Evolutionary conservation across 2,797 vertebrate genomes (phyloP), one percentile per base, ranked within the genome.

Genomic region (Typhlichthys eigenmanni): DNA sequence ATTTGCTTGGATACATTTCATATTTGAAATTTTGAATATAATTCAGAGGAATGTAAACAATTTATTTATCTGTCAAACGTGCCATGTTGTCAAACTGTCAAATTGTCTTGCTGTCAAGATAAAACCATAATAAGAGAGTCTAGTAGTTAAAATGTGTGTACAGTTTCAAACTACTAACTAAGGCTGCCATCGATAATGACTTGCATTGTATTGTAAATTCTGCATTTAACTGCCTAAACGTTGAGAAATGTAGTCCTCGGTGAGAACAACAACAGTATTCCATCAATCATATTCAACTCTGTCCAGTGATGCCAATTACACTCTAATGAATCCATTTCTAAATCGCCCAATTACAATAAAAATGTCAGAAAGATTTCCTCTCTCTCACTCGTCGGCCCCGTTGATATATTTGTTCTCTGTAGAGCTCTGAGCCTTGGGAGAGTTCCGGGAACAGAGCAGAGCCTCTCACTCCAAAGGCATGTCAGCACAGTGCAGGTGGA

Each of bases 381-480:
- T 14, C 13, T 68, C 66, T 63, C 53, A 10, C 13, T 19, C 46
- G 49, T 64, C 29, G n/a, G 29, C 45, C 24, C 68, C 5, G 38
- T 47, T 55, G 0, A n/a, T 64, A 61, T 49, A 53, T 62, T 65
- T 69, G 74, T 61, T 64, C 51, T 72, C 38, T 13, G 48, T 46
- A 69, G 29, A 58, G 45, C 49, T 52, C 54, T 52, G 58, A 74
- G 57, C 64, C 69, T 70, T 55, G 17, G 63, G 7, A 85, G 76
- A 75, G 60, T 51, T 82, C 57, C 45, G 51, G 64, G 64, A 82
- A 48, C 72, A 65, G 66, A 85, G 72, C 71, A 62, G 62, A 69
- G 32, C 59, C 50, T 85, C 66, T 76, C 60, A 72, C 58, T 80
- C 66, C 52, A 68, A 76, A 82, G 70, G 75, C 79, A 69, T 48